These are phyloP conservation scores for Falco punctatus DNA, from an alignment of 2,113 vertebrate genomes.

Conservation along the genomic window DNA sequence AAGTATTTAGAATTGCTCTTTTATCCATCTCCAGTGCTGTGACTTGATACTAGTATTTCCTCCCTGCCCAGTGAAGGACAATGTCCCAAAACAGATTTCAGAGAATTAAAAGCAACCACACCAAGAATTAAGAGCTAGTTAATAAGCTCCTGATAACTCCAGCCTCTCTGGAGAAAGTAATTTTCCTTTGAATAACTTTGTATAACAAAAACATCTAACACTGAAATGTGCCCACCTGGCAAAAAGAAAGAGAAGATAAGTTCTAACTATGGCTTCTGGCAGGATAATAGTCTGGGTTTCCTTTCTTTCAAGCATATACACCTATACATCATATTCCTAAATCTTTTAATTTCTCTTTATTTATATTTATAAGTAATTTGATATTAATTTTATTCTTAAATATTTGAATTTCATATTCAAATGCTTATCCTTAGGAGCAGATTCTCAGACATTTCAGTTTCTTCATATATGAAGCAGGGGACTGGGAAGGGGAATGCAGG, in stretches of 20 bases:
- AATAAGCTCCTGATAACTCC: not conserved
- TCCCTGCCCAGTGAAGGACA: not conserved
- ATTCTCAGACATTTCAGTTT: not conserved
- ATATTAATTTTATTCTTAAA: no score
- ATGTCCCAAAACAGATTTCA: not conserved
- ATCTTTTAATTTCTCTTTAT: not conserved
- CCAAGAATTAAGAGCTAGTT: not conserved
- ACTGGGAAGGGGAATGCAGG: rapidly evolving
- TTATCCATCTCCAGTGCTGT: not conserved
- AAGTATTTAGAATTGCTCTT: not conserved
- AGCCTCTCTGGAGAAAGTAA: not conserved
- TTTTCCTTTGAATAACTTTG: not conserved
- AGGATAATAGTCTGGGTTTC: not conserved
- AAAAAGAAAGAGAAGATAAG: not conserved
- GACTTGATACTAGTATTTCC: not conserved
- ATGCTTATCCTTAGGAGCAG: not conserved
- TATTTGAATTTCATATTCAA: not conserved
- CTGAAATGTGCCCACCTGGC: not conserved
- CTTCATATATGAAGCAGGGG: not conserved
- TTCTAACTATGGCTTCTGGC: not conserved
- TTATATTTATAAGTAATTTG: no score
- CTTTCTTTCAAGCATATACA: not conserved
- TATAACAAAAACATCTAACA: not conserved
- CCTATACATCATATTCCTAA: not conserved
- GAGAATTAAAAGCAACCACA: not conserved